Evolutionary conservation across 2,797 vertebrate species (phyloP).

Genomic region (Labeo calbasu): DNA sequence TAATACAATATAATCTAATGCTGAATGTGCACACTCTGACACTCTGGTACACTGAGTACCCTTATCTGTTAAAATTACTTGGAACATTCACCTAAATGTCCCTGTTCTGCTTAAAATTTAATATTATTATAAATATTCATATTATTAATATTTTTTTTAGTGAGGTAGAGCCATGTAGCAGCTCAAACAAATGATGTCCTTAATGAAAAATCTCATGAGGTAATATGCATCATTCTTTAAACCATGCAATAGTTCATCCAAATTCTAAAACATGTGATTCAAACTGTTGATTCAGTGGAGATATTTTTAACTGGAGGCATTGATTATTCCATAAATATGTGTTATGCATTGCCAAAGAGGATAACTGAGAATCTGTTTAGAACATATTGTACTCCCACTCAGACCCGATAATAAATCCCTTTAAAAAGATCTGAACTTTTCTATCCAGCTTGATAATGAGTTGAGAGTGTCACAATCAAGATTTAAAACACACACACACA

Average conservation of each 20-base stretch:
- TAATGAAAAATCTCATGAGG: not conserved
- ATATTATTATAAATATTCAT: constrained; percentile 3
- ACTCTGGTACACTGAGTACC: not conserved
- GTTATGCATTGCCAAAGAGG: constrained; percentile 4
- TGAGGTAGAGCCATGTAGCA: not conserved
- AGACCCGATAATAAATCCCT: constrained; percentile 16
- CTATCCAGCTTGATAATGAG: constrained; percentile 2
- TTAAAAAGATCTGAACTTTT: not conserved
- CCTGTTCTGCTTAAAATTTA: not conserved
- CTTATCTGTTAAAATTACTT: not conserved
- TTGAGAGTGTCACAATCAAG: not conserved
- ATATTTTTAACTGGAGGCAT: not conserved
- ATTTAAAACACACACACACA: not conserved
- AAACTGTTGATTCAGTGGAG: not conserved
- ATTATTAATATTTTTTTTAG: constrained; percentile 3
- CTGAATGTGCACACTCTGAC: not conserved
- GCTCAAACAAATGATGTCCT: not conserved
- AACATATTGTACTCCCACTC: constrained; percentile 29
- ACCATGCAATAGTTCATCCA: not conserved
- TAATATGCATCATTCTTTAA: not conserved
- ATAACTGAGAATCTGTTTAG: constrained; percentile 3
- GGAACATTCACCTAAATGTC: constrained; percentile 9
- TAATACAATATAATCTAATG: not conserved
- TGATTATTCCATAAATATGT: constrained; percentile 9
- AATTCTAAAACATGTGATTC: constrained; percentile 14